These are phyloP conservation scores for Lymantria monacha DNA, from an alignment of 2,888 invertebrate genomes.

Conservation along the genomic window DNA sequence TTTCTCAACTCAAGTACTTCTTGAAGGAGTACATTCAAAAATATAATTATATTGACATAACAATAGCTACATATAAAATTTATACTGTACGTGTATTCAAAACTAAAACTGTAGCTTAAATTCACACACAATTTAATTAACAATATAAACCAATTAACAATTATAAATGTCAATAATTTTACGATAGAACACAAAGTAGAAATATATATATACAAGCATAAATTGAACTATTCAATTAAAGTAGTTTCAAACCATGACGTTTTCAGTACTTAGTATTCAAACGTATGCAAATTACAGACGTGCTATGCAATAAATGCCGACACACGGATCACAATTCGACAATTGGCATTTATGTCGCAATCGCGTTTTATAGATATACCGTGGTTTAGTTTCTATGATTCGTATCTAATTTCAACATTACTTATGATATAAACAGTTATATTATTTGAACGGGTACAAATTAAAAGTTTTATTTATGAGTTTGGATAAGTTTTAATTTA, in stretches of 20 bases:
- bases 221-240: constrained; percentile 79
- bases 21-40: too few relatives aligned
- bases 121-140: too few relatives aligned
- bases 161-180: too few relatives aligned
- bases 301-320: constrained; percentile 81
- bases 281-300: constrained; percentile 81
- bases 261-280: constrained; percentile 77
- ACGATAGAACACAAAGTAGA: constrained; percentile 49
- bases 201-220: constrained; percentile 62
- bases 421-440: constrained; percentile 23
- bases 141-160: too few relatives aligned
- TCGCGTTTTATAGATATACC: constrained; percentile 52
- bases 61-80: too few relatives aligned
- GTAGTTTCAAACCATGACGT: constrained; percentile 73
- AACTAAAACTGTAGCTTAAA: too few relatives aligned
- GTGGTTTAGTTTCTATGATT: constrained; percentile 10
- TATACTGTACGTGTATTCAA: too few relatives aligned
- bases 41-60: too few relatives aligned
- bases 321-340: constrained; percentile 80
- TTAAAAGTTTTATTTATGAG: constrained; percentile 23
- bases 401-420: constrained; percentile 27
- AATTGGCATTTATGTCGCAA: constrained; percentile 76
- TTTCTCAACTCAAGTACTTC: too few relatives aligned
- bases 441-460: constrained; percentile 14
- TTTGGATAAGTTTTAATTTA: constrained; percentile 28